Conservation (phyloP, 2,888 invertebrate genomes). For the Lepidonotus clava region DNA sequence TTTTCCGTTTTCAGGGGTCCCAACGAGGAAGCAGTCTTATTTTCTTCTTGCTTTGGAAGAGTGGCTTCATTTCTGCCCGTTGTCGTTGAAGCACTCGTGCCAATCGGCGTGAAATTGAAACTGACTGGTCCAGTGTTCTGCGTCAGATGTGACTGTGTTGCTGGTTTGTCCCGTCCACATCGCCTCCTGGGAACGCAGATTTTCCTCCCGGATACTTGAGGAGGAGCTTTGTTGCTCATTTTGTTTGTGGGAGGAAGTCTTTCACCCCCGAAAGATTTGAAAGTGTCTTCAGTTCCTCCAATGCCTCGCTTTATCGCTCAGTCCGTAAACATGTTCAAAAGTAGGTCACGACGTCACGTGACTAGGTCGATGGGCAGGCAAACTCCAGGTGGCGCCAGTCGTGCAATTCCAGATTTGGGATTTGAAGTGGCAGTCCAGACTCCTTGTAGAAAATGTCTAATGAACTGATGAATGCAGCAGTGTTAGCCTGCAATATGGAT, state of each 20-base stretch:
- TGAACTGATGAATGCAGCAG: too few species aligned
- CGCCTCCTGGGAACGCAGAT: constrained; percentile 24
- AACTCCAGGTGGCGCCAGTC: background rate
- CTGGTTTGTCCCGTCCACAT: constrained; percentile 22
- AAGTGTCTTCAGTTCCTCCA: background rate
- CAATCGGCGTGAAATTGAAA: constrained; percentile 32
- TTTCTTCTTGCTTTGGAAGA: background rate
- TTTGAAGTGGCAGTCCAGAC: too few species aligned
- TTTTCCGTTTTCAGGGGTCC: background rate
- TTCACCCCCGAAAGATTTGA: background rate
- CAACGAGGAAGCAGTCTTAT: background rate
- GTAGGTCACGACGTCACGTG: constrained; percentile 36
- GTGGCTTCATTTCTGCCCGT: background rate
- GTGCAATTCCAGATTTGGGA: too few species aligned
- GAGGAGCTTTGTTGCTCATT: constrained; percentile 1
- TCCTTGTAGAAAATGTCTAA: too few species aligned
- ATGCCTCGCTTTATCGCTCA: constrained; percentile 16
- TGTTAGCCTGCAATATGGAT: too few species aligned
- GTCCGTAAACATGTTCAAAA: background rate
- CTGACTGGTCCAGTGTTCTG: background rate
- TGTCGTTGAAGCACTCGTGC: background rate
- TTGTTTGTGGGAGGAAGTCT: background rate
- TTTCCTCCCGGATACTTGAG: constrained; percentile 16
- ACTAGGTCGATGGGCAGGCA: background rate
- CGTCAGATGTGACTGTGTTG: background rate